Evolutionary conservation across 2,113 vertebrate genomes (phyloP).

Genomic region (Silurus meridionalis): DNA sequence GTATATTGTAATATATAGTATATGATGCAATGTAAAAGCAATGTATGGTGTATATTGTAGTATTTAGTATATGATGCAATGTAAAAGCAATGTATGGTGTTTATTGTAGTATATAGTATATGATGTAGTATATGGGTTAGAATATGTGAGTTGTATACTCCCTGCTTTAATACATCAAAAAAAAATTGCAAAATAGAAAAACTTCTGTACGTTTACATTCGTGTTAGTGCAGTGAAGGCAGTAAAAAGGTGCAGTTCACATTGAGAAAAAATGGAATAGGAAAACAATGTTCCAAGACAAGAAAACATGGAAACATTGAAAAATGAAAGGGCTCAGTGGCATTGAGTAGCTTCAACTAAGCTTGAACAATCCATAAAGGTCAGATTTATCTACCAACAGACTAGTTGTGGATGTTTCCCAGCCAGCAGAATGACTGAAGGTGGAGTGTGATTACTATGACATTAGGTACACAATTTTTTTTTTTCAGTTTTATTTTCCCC

Average conservation of each 20-base stretch:
- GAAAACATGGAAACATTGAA: background rate
- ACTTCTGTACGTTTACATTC: background rate
- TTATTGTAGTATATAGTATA: background rate
- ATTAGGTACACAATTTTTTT: constrained; percentile 2
- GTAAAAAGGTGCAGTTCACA: background rate
- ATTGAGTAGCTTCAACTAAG: constrained; percentile 26
- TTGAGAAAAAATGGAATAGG: background rate
- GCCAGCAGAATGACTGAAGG: constrained; percentile 26
- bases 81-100: background rate
- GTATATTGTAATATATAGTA: too few species aligned
- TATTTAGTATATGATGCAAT: too few species aligned
- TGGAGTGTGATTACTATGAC: background rate
- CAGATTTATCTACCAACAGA: constrained; percentile 36
- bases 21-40: too few species aligned
- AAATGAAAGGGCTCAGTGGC: background rate
- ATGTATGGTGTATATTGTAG: too few species aligned
- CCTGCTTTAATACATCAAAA: background rate
- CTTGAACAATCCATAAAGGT: constrained; percentile 36
- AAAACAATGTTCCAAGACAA: background rate
- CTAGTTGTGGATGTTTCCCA: constrained; percentile 32
- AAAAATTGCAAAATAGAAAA: background rate
- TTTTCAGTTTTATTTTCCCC: background rate
- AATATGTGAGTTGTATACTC: background rate
- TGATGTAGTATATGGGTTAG: background rate
- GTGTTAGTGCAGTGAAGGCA: background rate